These are phyloP conservation scores for Chaetodon trifascialis DNA, from an alignment of 2,113 vertebrate species.

Conservation along the genomic window DNA sequence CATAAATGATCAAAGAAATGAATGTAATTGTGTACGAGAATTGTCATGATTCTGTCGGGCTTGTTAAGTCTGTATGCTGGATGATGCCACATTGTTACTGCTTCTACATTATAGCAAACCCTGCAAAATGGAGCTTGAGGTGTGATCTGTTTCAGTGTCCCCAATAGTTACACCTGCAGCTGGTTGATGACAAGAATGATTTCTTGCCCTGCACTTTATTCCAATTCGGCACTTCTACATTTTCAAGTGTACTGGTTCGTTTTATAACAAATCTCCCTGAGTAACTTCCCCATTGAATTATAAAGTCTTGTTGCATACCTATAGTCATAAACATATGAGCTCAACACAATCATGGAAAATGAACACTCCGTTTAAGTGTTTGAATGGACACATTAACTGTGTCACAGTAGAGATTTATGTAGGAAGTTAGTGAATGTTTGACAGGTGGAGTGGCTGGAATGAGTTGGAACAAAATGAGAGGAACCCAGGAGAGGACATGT, in stretches of 20 bases:
- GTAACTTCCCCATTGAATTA: not conserved
- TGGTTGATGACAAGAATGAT: not conserved
- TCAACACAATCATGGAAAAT: not conserved
- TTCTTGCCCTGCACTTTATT: not conserved
- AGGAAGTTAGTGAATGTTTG: conserved; percentile 39
- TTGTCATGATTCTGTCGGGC: not conserved
- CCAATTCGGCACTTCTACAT: not conserved
- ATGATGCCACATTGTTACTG: not conserved
- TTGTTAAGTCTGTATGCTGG: not conserved
- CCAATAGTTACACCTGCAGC: not conserved
- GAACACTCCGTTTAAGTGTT: not conserved
- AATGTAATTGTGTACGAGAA: not conserved
- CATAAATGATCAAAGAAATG: conserved; percentile 1
- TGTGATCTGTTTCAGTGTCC: not conserved
- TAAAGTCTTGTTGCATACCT: not conserved
- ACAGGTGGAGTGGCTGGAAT: conserved; percentile 44
- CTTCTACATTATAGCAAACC: not conserved
- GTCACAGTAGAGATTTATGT: conserved; percentile 30
- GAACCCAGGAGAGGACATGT: conserved; percentile 20
- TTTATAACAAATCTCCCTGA: not conserved
- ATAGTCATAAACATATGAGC: not conserved
- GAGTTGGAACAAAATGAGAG: conserved; percentile 37
- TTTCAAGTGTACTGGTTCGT: not conserved
- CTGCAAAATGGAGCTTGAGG: not conserved
- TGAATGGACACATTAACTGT: not conserved